Conservation (phyloP, 2,113 vertebrate genomes). For the Phrynocephalus versicolor region DNA sequence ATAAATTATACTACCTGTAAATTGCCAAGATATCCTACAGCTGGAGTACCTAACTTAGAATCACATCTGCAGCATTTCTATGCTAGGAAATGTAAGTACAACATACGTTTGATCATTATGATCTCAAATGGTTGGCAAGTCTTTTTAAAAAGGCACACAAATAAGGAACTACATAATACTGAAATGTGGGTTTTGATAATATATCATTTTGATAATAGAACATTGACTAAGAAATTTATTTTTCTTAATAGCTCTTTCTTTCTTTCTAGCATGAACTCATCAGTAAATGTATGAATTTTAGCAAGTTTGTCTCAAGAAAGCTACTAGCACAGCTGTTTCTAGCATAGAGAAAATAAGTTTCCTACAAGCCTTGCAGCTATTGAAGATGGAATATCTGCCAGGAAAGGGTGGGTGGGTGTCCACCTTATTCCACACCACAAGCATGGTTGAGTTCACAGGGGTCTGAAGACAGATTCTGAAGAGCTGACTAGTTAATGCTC, state of each 20-base stretch:
- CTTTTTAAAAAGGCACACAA: too few relatives aligned
- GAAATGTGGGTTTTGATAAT: too few relatives aligned
- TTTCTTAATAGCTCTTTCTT: not conserved
- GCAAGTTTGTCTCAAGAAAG: not conserved
- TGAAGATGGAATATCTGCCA: not conserved
- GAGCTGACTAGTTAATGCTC: not conserved
- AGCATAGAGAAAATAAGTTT: not conserved
- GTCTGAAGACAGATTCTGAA: not conserved
- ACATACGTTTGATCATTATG: slow-evolving; percentile 26
- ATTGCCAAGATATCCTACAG: not conserved
- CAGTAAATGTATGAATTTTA: not conserved
- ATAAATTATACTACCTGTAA: slow-evolving; percentile 7
- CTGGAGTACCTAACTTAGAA: not conserved
- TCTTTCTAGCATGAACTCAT: not conserved
- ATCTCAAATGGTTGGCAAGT: slow-evolving; percentile 15
- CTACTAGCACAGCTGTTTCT: not conserved
- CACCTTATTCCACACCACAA: not conserved
- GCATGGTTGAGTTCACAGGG: not conserved
- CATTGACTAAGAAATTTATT: not conserved
- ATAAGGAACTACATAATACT: too few relatives aligned
- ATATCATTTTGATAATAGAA: too few relatives aligned
- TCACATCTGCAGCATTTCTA: not conserved
- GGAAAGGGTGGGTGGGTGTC: too few relatives aligned
- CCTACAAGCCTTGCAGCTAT: not conserved
- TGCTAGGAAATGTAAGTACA: not conserved